A percentile compares a stretch with the other conserved stretches of the same genome.
Evolutionary conservation across 2,113 vertebrate genomes (phyloP).

Genomic region (Nycticebus coucang): DNA sequence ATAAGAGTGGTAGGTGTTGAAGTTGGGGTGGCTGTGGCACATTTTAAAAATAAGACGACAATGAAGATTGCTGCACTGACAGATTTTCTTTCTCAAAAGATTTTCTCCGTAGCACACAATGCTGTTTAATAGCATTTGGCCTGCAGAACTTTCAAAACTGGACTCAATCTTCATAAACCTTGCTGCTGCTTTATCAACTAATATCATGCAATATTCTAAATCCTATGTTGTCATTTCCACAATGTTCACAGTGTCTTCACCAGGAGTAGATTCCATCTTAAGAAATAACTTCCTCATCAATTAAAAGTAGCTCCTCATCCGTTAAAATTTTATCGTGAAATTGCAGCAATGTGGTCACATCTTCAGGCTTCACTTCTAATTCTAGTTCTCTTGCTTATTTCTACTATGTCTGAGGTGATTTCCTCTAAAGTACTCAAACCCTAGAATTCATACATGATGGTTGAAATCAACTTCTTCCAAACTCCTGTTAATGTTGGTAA

Average conservation of each 20-base stretch:
- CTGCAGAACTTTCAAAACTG: background rate
- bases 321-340: background rate
- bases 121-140: background rate
- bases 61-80: background rate
- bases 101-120: background rate
- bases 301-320: background rate
- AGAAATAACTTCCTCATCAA: background rate
- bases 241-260: background rate
- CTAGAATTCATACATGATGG: background rate
- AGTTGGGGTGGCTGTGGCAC: background rate
- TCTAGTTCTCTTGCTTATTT: background rate
- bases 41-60: background rate
- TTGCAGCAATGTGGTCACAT: background rate
- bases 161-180: background rate
- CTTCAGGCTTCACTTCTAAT: background rate
- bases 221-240: background rate
- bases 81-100: background rate
- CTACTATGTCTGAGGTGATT: background rate
- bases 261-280: background rate
- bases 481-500: background rate
- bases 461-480: background rate
- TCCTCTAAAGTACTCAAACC: background rate
- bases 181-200: background rate
- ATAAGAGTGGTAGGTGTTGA: background rate
- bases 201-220: background rate